phyloP scores from a whole-genome alignment of 2,888 invertebrate genomes.

The Hydriomena furcata region DNA sequence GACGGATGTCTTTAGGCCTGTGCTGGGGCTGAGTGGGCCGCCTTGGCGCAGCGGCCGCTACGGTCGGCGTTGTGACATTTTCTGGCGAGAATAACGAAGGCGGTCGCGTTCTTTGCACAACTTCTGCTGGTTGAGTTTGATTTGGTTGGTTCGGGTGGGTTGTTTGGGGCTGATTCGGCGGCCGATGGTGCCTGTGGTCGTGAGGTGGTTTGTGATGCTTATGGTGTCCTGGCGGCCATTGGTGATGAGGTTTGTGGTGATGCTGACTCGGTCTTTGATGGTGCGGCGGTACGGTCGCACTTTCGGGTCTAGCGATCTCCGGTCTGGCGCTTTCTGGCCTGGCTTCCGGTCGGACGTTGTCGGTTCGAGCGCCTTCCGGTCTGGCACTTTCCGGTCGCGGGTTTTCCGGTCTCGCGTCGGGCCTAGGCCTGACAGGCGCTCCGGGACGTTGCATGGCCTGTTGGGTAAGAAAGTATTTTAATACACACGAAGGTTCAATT shows the following conservation, averaged over 20 bases:
- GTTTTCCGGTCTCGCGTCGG: slow-evolving; percentile 44
- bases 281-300: slow-evolving; percentile 37
- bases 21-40: slow-evolving; percentile 41
- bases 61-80: slow-evolving; percentile 77
- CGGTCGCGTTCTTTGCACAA: slow-evolving; percentile 70
- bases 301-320: slow-evolving; percentile 13
- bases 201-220: slow-evolving; percentile 68
- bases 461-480: background rate
- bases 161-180: slow-evolving; percentile 41
- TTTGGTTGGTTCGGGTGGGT: slow-evolving; percentile 29
- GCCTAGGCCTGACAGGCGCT: slow-evolving; percentile 38
- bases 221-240: slow-evolving; percentile 57
- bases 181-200: slow-evolving; percentile 66
- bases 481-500: too few species aligned
- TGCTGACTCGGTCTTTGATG: slow-evolving; percentile 51
- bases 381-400: background rate
- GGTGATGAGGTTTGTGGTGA: slow-evolving; percentile 60
- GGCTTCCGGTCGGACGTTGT: slow-evolving; percentile 1
- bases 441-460: slow-evolving; percentile 36
- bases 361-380: slow-evolving; percentile 1
- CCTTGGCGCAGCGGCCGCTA: slow-evolving; percentile 59
- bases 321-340: slow-evolving; percentile 12
- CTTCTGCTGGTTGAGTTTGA: slow-evolving; percentile 25
- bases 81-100: slow-evolving; percentile 87
- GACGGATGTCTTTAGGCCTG: slow-evolving; percentile 50